Base-by-base conservation (phyloP, 2,888 invertebrate genomes). In the Zele albiditarsus region DNA sequence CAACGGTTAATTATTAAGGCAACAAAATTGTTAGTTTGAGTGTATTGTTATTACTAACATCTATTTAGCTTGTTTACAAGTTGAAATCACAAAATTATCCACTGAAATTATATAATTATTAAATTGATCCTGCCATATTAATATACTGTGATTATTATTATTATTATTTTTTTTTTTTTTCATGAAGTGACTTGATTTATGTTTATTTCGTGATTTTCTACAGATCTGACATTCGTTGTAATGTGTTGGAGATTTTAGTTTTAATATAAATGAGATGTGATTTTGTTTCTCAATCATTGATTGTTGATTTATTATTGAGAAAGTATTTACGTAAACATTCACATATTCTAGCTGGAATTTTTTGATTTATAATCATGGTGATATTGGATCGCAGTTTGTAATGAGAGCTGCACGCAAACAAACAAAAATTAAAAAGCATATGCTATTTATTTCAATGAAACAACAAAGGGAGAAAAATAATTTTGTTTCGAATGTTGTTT, bases 301-400 rank as follows among this genome's bases (percentile, higher is more conserved):
- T 38, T 33, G 23, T 38, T 23, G 16, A 65, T 38, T 65, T 42
- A 38, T 16, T 6, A 62, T 25, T 38, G 38, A 38, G 65, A 65
- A 65, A 65, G 65, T 65, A 65, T 42, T 38, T 65, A 12, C 12
- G 14, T 4, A 20, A 33, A 65, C 20, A 53, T 20, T 2, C 12
- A 0, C 62, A 62, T 27, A 28, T 25, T 16, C 28, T 28, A 62
- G 28, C 25, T 20, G 31, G 12, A 16, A 23, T 14, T 38, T 38
- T 38, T 65, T 65, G 38, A 65, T 65, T 42, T 33, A 25, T 23
- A 33, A 2, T 23, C 1, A 23, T 20, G 3, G 38, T 12, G 33
- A 65, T 65, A 65, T 65, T 12, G 25, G 33, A 65, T 42, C 25
- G 23, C 38, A 33, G 10, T 23, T 38, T 38, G 33, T 28, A 63